These are phyloP conservation scores for Reticulitermes speratus DNA, from an alignment of 1,140 invertebrate species.

Conservation along the genomic window DNA sequence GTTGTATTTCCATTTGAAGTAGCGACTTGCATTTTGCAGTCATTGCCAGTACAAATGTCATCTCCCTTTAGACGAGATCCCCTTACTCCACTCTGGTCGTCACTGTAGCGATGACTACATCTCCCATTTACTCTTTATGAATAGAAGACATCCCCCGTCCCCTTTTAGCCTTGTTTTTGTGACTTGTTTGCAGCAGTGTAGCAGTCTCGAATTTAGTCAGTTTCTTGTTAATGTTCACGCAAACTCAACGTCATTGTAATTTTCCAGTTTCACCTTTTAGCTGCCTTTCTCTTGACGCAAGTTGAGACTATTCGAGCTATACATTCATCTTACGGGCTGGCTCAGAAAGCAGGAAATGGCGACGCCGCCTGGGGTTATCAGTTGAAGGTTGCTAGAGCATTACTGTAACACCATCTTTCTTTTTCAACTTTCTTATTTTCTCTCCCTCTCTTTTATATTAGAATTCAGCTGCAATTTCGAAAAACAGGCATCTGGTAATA, in stretches of 20 bases:
- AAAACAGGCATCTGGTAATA: neutral
- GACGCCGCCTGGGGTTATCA: neutral
- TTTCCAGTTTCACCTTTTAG: neutral
- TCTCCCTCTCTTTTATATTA: neutral
- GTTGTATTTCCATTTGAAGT: too few species aligned
- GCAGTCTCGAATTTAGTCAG: neutral
- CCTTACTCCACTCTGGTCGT: too few species aligned
- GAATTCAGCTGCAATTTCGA: neutral
- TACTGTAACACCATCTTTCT: neutral
- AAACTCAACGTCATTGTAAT: neutral
- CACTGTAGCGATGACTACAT: neutral
- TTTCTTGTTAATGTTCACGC: neutral
- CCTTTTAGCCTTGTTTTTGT: neutral
- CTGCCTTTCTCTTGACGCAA: neutral
- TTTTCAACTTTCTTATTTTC: neutral
- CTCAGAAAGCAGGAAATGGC: slow-evolving; percentile 1
- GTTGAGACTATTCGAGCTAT: neutral
- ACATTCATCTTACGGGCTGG: neutral
- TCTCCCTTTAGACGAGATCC: too few species aligned
- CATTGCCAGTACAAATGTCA: too few species aligned
- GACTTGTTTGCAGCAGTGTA: neutral
- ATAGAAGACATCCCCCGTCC: neutral
- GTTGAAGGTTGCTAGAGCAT: neutral
- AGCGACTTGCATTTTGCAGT: too few species aligned
- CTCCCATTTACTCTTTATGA: neutral